phyloP scores from a whole-genome alignment of 2,797 vertebrate genomes.

The Okamejei kenojei region DNA sequence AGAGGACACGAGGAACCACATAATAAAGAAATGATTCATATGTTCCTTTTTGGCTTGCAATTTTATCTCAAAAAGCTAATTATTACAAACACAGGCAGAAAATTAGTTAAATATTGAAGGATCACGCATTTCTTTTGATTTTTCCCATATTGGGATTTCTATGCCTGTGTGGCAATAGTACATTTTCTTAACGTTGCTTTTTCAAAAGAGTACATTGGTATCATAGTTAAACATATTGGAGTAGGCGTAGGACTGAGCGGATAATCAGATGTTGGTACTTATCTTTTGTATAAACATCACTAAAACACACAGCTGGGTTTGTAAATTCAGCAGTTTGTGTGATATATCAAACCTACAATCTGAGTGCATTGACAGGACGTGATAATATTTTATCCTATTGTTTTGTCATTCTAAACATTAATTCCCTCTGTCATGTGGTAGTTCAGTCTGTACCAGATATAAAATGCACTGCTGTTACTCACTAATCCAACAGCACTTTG shows the following conservation, averaged over 20 bases:
- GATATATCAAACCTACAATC: background rate
- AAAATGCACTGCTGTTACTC: no score
- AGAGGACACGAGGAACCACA: background rate
- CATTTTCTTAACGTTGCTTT: background rate
- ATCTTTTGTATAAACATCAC: background rate
- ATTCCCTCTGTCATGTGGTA: no score
- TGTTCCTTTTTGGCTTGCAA: background rate
- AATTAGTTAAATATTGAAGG: background rate
- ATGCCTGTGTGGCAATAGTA: background rate
- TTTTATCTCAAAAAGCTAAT: background rate
- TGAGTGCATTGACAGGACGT: background rate
- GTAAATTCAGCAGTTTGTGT: background rate
- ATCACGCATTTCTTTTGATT: background rate
- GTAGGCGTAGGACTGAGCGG: background rate
- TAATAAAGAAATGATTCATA: background rate
- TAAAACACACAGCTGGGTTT: background rate
- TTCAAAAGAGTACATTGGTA: background rate
- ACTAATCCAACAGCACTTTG: no score
- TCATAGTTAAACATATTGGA: background rate
- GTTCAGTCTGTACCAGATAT: no score
- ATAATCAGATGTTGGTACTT: background rate
- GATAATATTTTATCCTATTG: background rate
- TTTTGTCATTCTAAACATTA: background rate
- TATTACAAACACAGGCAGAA: background rate
- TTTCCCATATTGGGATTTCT: background rate